These are phyloP conservation scores for Halocaridina rubra DNA, from an alignment of 2,888 invertebrate species.

Conservation along the genomic window DNA sequence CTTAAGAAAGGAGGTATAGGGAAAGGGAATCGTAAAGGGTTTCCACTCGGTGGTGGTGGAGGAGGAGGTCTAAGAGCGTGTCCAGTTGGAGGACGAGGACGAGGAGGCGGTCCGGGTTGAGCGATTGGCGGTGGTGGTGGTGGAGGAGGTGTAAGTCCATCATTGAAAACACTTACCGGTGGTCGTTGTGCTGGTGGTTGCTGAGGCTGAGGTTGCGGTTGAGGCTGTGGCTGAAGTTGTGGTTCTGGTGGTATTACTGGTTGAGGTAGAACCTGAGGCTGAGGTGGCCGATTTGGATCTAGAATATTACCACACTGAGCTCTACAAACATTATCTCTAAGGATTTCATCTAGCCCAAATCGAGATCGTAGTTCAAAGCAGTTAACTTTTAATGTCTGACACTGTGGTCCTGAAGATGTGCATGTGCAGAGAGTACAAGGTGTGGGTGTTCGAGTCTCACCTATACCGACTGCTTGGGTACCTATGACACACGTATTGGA, in stretches of 20 bases:
- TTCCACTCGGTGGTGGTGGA: neutral
- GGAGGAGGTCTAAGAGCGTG: conserved; percentile 37
- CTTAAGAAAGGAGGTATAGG: conserved; percentile 44
- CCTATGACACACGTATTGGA: conserved; percentile 69
- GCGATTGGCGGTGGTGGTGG: conserved; percentile 19
- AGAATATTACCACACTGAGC: conserved; percentile 77
- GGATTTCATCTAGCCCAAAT: conserved; percentile 52
- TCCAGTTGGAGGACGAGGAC: conserved; percentile 7
- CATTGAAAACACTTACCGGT: conserved; percentile 24
- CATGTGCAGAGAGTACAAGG: conserved; percentile 92
- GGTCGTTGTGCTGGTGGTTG: neutral
- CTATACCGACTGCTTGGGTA: conserved; percentile 81
- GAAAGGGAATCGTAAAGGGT: conserved; percentile 39
- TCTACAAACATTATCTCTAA: conserved; percentile 86
- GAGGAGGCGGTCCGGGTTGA: neutral
- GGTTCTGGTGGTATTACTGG: conserved; percentile 5
- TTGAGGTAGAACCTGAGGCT: conserved; percentile 27
- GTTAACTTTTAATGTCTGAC: conserved; percentile 59
- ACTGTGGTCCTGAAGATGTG: conserved; percentile 78
- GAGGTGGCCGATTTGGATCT: conserved; percentile 55
- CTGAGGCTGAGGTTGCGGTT: neutral
- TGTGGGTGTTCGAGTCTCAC: conserved; percentile 87
- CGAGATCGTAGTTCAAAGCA: conserved; percentile 60
- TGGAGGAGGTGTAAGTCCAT: conserved; percentile 43
- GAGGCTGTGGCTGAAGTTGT: conserved; percentile 16